phyloP scores from a whole-genome alignment of 2,113 vertebrate species.

The Cercopithecus mona region DNA sequence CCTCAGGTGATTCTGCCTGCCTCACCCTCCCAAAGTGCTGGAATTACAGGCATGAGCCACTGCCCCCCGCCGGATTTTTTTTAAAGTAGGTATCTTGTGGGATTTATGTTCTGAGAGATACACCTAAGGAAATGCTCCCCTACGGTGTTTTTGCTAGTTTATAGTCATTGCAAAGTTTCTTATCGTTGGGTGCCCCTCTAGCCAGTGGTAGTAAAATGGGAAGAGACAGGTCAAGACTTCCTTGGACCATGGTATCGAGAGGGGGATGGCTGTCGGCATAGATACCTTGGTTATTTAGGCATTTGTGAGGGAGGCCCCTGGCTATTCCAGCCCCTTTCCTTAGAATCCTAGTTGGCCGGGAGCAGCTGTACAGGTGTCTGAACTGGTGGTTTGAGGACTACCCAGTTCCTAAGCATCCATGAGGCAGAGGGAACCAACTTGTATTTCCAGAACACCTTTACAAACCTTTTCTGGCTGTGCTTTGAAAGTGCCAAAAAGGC shows the following conservation, averaged over 20 bases:
- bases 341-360: not conserved
- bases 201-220: not conserved
- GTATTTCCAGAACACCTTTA: not conserved
- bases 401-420: not conserved
- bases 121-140: not conserved
- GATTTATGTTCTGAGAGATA: slow-evolving; percentile 26
- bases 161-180: not conserved
- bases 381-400: not conserved
- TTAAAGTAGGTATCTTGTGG: not conserved
- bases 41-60: too few relatives aligned
- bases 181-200: not conserved
- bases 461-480: not conserved
- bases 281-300: not conserved
- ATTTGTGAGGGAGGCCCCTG: not conserved
- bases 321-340: not conserved
- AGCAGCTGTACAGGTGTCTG: not conserved
- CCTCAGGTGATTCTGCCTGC: too few relatives aligned
- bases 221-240: not conserved
- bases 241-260: not conserved
- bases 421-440: not conserved
- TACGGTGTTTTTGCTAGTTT: not conserved
- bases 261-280: not conserved
- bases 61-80: not conserved
- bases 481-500: slow-evolving; percentile 28
- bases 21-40: too few relatives aligned